Base-by-base conservation (phyloP, 2,888 invertebrate genomes). In the Eristalis pertinax region DNA sequence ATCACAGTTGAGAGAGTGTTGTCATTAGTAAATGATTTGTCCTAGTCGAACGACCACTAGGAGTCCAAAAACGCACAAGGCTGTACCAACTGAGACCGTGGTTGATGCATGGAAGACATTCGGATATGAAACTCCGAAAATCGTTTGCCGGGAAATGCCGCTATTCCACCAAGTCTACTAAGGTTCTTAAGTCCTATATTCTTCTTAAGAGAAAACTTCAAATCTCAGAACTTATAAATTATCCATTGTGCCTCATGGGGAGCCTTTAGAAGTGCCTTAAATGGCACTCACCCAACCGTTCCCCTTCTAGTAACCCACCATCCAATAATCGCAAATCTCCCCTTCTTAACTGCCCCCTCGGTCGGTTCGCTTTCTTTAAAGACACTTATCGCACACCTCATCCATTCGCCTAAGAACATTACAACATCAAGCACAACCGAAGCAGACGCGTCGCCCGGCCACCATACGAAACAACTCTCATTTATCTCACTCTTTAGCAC, bases 401-500 rank as follows among this genome's bases (percentile, higher is more conserved):
- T 68, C 35, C 62, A 74, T 60, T 62, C 26, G 26, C 32, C 60
- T n/a, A 58, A 19, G 65, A 69, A 41, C 26, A 22, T 32, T 32
- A 32, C 32, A 19, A 4, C 41, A 75, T n/a, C 13, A 56, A 38
- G 15, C 63, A 43, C 43, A 19, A 43, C 19, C 2, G 13, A 4
- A 50, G 24, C 11, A 19, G 15, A 22, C 24, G 13, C 10, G 50
- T 50, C 50, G 19, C n/a, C 50, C 50, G 19, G 8, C 65, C 60
- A 26, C 60, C 43, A 50, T 43, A 60, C 60, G 63, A 79, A 73
- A 67, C 32, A 70, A 58, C 70, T 63, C 50, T 65, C 67, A 73
- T 73, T 67, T 68, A 79, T 62, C 74, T 50, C 50, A 63, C 69
- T 69, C 69, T 69, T 81, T 75, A 75, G 19, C 69, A 74, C 68